Evolutionary conservation across 1,140 invertebrate species (phyloP).

Genomic region (Dendroctonus valens): DNA sequence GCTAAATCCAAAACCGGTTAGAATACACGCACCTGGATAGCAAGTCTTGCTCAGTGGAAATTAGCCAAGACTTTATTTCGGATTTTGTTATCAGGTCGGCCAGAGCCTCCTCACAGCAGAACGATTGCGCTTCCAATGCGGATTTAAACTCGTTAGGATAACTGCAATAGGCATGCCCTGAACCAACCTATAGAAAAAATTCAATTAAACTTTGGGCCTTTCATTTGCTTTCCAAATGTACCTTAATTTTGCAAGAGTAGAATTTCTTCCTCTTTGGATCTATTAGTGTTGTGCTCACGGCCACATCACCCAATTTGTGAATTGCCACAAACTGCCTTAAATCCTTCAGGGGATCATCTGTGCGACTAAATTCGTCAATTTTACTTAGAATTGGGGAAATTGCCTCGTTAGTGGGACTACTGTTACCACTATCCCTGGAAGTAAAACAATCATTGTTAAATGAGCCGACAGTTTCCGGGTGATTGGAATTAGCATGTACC

Average conservation of each 20-base stretch:
- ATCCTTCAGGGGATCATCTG: constrained; percentile 33
- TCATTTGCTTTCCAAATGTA: constrained; percentile 19
- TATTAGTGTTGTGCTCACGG: constrained; percentile 26
- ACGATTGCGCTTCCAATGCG: constrained; percentile 54
- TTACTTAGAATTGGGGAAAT: neutral
- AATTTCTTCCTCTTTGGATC: constrained; percentile 42
- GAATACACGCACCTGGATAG: constrained; percentile 42
- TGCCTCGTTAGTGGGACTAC: constrained; percentile 33
- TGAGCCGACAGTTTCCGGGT: neutral
- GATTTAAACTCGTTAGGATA: constrained; percentile 59
- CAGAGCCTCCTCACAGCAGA: constrained; percentile 57
- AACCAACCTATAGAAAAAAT: constrained; percentile 49
- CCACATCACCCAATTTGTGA: constrained; percentile 39
- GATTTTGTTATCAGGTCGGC: constrained; percentile 48
- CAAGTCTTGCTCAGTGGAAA: constrained; percentile 44
- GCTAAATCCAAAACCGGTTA: neutral
- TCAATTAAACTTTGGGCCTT: neutral
- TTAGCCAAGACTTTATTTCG: constrained; percentile 36
- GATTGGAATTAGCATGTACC: constrained; percentile 8
- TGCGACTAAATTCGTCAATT: constrained; percentile 28
- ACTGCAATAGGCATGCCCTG: constrained; percentile 52
- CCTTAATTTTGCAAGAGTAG: constrained; percentile 51
- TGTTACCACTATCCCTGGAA: constrained; percentile 37
- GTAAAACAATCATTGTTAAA: neutral
- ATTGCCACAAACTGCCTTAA: constrained; percentile 37